phyloP scores from a whole-genome alignment of 2,113 vertebrate genomes.

The Nothobranchius kuhntae region DNA sequence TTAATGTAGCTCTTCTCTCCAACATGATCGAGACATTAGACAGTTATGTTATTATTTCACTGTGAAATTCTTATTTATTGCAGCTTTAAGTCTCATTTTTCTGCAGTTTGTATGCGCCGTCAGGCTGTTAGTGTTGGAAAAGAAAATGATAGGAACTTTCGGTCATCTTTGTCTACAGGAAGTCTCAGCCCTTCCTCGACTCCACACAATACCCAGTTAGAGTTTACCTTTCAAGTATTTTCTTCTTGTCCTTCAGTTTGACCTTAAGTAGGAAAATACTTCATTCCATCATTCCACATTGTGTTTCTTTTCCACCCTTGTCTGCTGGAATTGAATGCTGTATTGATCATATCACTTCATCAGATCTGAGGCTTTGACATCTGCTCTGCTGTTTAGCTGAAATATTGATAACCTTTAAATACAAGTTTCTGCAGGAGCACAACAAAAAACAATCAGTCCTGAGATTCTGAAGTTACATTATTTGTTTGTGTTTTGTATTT shows the following conservation, averaged over 20 bases:
- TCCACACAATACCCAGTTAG: background rate
- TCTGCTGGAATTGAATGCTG: constrained; percentile 13
- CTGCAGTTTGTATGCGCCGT: background rate
- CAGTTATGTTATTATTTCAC: too few relatives aligned
- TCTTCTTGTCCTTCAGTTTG: background rate
- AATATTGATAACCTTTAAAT: constrained; percentile 12
- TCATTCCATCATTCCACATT: background rate
- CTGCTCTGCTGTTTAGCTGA: background rate
- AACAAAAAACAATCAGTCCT: background rate
- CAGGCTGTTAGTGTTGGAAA: constrained; percentile 1
- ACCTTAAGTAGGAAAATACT: constrained; percentile 1
- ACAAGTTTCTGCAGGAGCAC: background rate
- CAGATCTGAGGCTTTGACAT: constrained; percentile 17
- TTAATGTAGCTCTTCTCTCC: too few relatives aligned
- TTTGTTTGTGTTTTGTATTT: background rate
- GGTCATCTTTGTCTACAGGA: background rate
- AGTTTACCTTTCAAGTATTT: background rate
- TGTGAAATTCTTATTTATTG: too few relatives aligned
- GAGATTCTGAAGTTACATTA: background rate
- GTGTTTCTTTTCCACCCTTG: constrained; percentile 5
- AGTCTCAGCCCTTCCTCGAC: background rate
- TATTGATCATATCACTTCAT: constrained; percentile 11
- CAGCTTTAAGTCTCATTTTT: background rate
- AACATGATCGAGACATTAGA: too few relatives aligned
- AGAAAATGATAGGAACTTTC: background rate